Base-by-base conservation (phyloP, 2,888 invertebrate species). In the Epinotia nisella region DNA sequence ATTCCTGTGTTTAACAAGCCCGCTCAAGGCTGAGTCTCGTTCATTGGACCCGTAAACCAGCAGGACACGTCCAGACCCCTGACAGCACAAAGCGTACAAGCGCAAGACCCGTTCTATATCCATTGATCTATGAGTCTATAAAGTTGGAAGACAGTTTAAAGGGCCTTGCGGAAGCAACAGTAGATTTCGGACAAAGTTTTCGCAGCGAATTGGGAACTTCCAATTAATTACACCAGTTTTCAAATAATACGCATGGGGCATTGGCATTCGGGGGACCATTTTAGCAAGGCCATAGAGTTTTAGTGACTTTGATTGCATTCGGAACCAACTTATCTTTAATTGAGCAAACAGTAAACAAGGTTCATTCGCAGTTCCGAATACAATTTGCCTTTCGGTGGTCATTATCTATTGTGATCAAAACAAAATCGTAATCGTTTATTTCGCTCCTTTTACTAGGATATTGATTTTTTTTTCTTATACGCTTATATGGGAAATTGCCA, bases 71-170 rank as follows among this genome's bases (percentile, higher is more conserved):
- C 58, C 53, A 45, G 24, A 49, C 9, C 64, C 59, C 68, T 56
- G 68, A 73, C 73, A 58, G 29, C 62, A 72, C 72, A 73, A 73
- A 68, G 72, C 21, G 68, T 49, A 53, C 68, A 73, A 64, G 45
- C 60, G 65, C 59, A 51, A 60, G 35, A 35, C 11, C 45, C 49
- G 49, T 64, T 49, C 68, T 41, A 69, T 69, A 51, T 69, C 73
- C 59, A 69, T 53, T 73, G 64, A 69, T 69, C 68, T 64, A 68
- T 62, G 62, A 51, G 73, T 73, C 73, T 73, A 59, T 73, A 69
- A 73, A 73, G 68, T 73, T 73, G 19, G 53, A 59, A 59, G 73
- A 64, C 73, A 59, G 56, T 56, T 67, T 49, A 72, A 68, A 72
- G 67, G 58, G 19, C 49, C 70, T 55, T 59, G 41, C 71, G 66